Evolutionary conservation across 1,140 invertebrate species (phyloP).

Genomic region (Drosophila ambigua): DNA sequence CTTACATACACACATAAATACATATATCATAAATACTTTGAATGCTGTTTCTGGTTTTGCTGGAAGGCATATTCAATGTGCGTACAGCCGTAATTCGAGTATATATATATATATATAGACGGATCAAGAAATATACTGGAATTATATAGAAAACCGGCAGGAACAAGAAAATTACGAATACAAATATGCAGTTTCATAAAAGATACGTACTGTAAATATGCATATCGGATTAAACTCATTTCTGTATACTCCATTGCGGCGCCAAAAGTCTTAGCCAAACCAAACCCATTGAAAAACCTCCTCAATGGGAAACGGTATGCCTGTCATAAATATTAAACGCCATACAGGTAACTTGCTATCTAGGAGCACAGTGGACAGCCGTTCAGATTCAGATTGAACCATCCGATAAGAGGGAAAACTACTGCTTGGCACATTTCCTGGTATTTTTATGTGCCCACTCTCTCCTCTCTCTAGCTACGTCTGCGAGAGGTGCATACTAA

Average conservation of each 20-base stretch:
- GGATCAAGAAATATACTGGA: too few relatives aligned
- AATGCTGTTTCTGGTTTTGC: too few relatives aligned
- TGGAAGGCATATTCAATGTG: too few relatives aligned
- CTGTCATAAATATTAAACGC: slow-evolving; percentile 47
- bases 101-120: too few relatives aligned
- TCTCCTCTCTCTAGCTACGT: slow-evolving; percentile 19
- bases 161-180: too few relatives aligned
- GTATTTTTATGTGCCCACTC: slow-evolving; percentile 42
- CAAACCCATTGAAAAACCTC: not conserved
- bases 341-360: slow-evolving; percentile 10
- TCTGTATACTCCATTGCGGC: slow-evolving; percentile 1
- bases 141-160: too few relatives aligned
- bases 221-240: not conserved
- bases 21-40: slow-evolving; percentile 6
- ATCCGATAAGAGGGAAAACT: slow-evolving; percentile 63
- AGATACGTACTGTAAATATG: too few relatives aligned
- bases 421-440: slow-evolving; percentile 61
- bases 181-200: too few relatives aligned
- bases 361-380: slow-evolving; percentile 16
- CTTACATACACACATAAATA: not conserved
- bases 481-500: slow-evolving; percentile 56
- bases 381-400: slow-evolving; percentile 55
- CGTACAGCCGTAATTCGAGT: too few relatives aligned
- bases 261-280: slow-evolving; percentile 1
- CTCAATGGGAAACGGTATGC: slow-evolving; percentile 41